Percentiles rank a stretch among this genome's conserved stretches.
Conservation (phyloP, 2,113 vertebrate species). For the Ammospiza caudacuta region DNA sequence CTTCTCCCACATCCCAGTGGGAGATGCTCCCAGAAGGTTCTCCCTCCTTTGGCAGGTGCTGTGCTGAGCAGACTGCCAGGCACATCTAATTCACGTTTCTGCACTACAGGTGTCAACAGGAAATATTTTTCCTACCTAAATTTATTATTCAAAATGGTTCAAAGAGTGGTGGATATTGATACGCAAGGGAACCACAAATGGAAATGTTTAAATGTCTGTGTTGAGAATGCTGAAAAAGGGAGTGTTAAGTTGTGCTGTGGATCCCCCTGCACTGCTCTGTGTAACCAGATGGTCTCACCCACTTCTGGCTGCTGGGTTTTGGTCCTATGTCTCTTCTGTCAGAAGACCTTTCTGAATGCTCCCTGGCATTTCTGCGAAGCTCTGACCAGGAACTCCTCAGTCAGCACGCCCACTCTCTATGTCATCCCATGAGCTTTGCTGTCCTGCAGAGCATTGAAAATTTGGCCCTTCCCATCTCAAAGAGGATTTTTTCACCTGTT, state of each 20-base stretch:
- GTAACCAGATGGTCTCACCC: accelerated
- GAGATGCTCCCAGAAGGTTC: neutral
- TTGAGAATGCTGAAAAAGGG: neutral
- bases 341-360: neutral
- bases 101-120: neutral
- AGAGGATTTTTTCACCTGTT: neutral
- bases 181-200: neutral
- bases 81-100: neutral
- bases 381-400: neutral
- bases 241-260: neutral
- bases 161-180: neutral
- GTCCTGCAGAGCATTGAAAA: neutral
- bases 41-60: neutral
- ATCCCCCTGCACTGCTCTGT: neutral
- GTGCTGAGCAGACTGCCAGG: neutral
- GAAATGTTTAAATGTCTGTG: neutral
- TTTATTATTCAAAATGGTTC: neutral
- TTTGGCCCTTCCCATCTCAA: neutral
- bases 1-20: neutral
- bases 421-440: neutral
- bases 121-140: neutral
- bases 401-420: neutral
- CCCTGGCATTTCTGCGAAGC: neutral
- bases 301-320: neutral
- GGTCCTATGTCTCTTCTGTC: neutral